Conservation (phyloP, 1,140 invertebrate genomes). For the Grapholita molesta region DNA sequence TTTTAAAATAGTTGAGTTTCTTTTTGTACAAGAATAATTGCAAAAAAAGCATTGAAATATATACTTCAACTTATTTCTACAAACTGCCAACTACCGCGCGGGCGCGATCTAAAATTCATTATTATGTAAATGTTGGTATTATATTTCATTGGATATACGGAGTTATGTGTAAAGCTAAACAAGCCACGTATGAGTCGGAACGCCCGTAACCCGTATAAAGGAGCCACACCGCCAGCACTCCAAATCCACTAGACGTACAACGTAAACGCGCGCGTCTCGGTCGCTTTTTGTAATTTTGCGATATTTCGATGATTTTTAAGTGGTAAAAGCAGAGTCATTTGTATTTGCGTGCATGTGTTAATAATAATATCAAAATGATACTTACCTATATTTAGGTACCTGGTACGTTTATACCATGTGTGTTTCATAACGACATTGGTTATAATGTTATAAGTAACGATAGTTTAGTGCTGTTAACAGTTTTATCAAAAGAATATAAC, state of each 20-base stretch:
- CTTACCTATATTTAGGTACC: too few species aligned
- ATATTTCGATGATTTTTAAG: not conserved
- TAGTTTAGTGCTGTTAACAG: too few species aligned
- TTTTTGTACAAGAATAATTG: too few species aligned
- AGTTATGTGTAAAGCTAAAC: constrained; percentile 25
- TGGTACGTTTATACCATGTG: too few species aligned
- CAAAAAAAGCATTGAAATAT: not conserved
- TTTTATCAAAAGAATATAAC: too few species aligned
- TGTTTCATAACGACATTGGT: too few species aligned
- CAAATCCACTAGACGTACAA: constrained; percentile 46
- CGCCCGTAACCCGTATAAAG: constrained; percentile 46
- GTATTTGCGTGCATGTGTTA: too few species aligned
- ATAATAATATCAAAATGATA: too few species aligned
- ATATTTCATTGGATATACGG: constrained; percentile 8
- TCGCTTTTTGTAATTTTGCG: not conserved
- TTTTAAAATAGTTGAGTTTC: too few species aligned
- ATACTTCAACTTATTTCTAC: not conserved
- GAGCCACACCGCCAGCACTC: constrained; percentile 42
- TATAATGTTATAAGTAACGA: too few species aligned
- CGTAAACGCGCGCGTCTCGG: constrained; percentile 31
- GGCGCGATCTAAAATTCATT: constrained; percentile 4
- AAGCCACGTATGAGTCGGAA: constrained; percentile 30
- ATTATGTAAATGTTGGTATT: constrained; percentile 11
- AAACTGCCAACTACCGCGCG: not conserved
- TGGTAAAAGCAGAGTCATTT: too few species aligned